Evolutionary conservation across 2,797 vertebrate genomes (phyloP).

Genomic region (Argentina silus): DNA sequence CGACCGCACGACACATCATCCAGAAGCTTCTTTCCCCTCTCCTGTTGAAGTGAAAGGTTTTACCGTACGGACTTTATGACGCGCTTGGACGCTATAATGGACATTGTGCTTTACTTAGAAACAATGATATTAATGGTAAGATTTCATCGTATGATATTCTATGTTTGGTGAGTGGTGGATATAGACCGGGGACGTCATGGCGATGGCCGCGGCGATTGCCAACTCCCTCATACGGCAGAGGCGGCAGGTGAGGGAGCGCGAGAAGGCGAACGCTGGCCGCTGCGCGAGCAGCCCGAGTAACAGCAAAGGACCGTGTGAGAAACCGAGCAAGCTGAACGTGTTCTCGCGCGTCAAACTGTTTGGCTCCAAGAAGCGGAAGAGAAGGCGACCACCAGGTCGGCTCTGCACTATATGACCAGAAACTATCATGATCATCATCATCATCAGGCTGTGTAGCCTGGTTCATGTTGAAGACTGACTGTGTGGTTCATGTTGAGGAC

Average conservation of each 20-base stretch:
- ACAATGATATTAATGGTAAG: constrained; percentile 49
- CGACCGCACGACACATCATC: constrained; percentile 6
- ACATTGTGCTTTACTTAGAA: constrained; percentile 52
- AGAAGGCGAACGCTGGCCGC: constrained; percentile 88
- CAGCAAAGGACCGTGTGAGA: constrained; percentile 92
- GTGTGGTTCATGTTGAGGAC: too few relatives aligned
- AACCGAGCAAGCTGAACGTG: constrained; percentile 92
- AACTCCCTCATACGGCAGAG: constrained; percentile 99
- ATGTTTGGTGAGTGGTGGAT: constrained; percentile 69
- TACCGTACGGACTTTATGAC: constrained; percentile 25
- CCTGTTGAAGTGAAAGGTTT: too few relatives aligned
- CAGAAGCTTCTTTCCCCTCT: constrained; percentile 13
- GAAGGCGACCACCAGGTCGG: constrained; percentile 94
- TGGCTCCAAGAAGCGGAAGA: constrained; percentile 92
- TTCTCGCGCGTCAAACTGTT: constrained; percentile 98
- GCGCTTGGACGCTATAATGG: constrained; percentile 62
- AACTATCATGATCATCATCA: constrained; percentile 10
- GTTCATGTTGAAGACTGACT: too few relatives aligned
- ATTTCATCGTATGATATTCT: constrained; percentile 63
- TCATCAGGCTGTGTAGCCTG: not conserved
- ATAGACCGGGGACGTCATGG: constrained; percentile 63
- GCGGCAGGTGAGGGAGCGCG: constrained; percentile 94
- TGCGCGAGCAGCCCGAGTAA: constrained; percentile 92
- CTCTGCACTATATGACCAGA: constrained; percentile 19
- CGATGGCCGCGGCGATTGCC: constrained; percentile 97